Base-by-base conservation (phyloP, 2,113 vertebrate species). In the Cathartes aura region DNA sequence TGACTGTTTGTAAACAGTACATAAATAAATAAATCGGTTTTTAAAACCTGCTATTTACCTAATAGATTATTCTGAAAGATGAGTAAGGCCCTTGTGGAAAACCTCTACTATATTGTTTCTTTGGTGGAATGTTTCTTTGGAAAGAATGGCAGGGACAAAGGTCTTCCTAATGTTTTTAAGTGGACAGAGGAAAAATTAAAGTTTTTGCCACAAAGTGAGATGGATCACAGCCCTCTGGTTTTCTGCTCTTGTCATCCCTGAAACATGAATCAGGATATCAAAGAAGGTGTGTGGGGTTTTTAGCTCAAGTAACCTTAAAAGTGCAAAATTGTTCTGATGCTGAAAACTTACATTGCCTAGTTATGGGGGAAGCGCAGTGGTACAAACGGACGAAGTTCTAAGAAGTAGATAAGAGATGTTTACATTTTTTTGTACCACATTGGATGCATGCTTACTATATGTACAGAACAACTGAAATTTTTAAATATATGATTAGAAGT, bases 181-280 rank as follows among this genome's bases (percentile, higher is more conserved):
- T 32, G 32, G 63, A 42, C 12, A 43, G 45, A 64, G 27, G 45
- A 47, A 94, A 52, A 89, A 63, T 13, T 32, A 24, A 30, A 62
- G 21, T 6, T 91, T 86, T 78, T 89, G 48, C 18, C 23, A 29
- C 19, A 7, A 36, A 53, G 17, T 24, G 40, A 43, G 38, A 40
- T 52, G 27, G n/a, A 42, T 78, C 30, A 74, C 32, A 58, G 50
- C 7, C 40, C 30, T 84, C 8, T 91, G 32, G 32, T 55, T 89
- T 66, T 26, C 20, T 63, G 0, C 30, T 86, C 5, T 82, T 0
- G 3, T 67, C 36, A 47, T 6, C 38, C 11, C 12, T 74, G 68
- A 66, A 15, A 43, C 24, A 6, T 0, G 1, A 48, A 12, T 52
- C 14, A 47, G 36, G 55, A 18, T 55, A 26, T 11, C 1, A 1